Evolutionary conservation across 1,140 invertebrate species (phyloP).

Genomic region (Bombus haemorrhoidalis): DNA sequence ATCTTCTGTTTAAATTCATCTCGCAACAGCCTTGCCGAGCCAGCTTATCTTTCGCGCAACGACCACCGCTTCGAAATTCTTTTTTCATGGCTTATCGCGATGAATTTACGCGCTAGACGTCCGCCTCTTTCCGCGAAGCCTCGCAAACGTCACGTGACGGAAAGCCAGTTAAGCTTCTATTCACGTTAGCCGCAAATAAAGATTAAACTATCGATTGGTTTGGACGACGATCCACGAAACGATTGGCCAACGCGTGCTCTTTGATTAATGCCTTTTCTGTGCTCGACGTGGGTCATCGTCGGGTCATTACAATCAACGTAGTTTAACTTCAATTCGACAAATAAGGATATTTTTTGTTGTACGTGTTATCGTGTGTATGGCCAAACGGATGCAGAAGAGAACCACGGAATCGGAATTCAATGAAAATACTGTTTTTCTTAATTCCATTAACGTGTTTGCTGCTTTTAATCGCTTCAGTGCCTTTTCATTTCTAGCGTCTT

Average conservation of each 20-base stretch:
- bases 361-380: no score
- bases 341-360: not conserved
- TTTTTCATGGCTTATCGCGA: not conserved
- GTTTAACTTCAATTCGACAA: not conserved
- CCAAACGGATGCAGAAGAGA: no score
- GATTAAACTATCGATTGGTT: not conserved
- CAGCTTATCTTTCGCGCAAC: conserved; percentile 5
- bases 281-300: not conserved
- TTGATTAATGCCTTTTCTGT: not conserved
- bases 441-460: not conserved
- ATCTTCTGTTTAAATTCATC: conserved; percentile 9
- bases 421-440: not conserved
- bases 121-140: not conserved
- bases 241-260: no score
- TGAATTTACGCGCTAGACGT: not conserved
- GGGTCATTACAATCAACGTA: not conserved
- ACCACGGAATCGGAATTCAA: not conserved
- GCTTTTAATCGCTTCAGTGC: not conserved
- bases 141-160: not conserved
- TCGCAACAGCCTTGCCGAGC: not conserved
- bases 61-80: not conserved
- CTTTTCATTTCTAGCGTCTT: not conserved
- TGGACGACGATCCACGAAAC: not conserved
- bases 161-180: not conserved
- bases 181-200: not conserved